Evolutionary conservation across 2,113 vertebrate species (phyloP).

Genomic region (Labrus mixtus): DNA sequence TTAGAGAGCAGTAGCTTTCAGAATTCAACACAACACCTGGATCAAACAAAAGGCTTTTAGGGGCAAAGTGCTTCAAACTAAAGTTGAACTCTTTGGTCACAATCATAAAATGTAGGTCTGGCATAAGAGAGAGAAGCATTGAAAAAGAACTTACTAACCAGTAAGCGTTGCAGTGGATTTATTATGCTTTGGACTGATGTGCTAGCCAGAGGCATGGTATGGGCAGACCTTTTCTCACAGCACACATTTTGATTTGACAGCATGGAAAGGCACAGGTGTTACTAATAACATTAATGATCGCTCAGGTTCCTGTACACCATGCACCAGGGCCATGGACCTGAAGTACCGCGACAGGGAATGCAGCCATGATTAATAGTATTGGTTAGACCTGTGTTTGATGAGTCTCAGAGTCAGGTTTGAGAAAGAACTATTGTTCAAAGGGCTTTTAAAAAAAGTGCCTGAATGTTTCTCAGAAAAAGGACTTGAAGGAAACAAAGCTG

Average conservation of each 20-base stretch:
- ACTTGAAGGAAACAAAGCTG: not conserved
- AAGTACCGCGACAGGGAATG: not conserved
- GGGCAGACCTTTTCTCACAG: constrained; percentile 9
- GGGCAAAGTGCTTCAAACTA: constrained; percentile 29
- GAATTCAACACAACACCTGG: constrained; percentile 16
- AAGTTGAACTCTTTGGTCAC: constrained; percentile 21
- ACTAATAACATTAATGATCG: constrained; percentile 20
- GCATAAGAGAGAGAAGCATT: constrained; percentile 3
- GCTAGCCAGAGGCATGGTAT: constrained; percentile 15
- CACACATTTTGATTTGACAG: constrained; percentile 27
- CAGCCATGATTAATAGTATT: not conserved
- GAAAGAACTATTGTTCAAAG: not conserved
- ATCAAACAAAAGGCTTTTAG: constrained; percentile 2
- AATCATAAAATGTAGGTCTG: constrained; percentile 35
- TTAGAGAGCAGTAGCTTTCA: not conserved
- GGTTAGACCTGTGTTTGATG: not conserved
- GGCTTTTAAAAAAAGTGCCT: not conserved
- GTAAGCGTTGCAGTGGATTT: constrained; percentile 29
- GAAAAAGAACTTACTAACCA: not conserved
- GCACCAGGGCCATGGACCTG: not conserved
- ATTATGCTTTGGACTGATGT: constrained; percentile 33
- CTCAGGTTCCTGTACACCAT: not conserved
- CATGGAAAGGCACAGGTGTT: constrained; percentile 18
- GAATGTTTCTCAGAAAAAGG: no score
- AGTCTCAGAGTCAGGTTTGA: not conserved